These are phyloP conservation scores for Callaeas wilsoni DNA, from an alignment of 2,113 vertebrate genomes.

Conservation along the genomic window DNA sequence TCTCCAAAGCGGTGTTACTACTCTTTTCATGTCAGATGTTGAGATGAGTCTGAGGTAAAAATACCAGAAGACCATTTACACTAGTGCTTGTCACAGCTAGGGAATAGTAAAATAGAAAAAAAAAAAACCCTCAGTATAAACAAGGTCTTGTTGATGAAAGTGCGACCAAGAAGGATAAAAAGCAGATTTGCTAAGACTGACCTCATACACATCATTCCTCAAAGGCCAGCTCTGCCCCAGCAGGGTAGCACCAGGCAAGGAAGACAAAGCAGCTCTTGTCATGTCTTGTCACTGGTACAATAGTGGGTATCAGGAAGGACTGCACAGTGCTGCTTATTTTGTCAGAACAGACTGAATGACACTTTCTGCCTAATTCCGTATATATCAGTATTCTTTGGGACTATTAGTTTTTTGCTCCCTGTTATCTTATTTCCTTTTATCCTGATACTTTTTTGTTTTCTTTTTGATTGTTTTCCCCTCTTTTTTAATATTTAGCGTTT, in stretches of 20 bases:
- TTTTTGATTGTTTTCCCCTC: background rate
- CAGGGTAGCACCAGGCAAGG: constrained; percentile 8
- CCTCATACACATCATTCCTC: background rate
- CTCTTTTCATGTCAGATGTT: background rate
- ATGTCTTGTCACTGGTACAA: constrained; percentile 19
- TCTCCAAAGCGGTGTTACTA: background rate
- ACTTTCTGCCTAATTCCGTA: constrained; percentile 18
- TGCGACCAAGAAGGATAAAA: background rate
- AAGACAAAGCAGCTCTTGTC: constrained; percentile 55
- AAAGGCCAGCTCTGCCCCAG: constrained; percentile 19
- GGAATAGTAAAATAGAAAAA: background rate
- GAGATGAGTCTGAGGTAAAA: background rate
- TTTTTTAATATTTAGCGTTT: background rate
- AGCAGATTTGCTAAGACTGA: constrained; percentile 40
- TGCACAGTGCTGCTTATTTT: constrained; percentile 12
- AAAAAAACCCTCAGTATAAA: background rate
- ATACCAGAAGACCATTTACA: background rate
- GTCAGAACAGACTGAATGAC: constrained; percentile 3
- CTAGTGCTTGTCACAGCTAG: background rate
- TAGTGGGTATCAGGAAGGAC: constrained; percentile 13
- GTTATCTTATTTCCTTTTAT: background rate
- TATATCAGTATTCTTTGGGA: background rate
- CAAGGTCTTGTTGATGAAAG: constrained; percentile 35
- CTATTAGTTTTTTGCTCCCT: background rate
- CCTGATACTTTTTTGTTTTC: background rate